phyloP scores from a whole-genome alignment of 1,140 invertebrate genomes.

The Procambarus virginalis region DNA sequence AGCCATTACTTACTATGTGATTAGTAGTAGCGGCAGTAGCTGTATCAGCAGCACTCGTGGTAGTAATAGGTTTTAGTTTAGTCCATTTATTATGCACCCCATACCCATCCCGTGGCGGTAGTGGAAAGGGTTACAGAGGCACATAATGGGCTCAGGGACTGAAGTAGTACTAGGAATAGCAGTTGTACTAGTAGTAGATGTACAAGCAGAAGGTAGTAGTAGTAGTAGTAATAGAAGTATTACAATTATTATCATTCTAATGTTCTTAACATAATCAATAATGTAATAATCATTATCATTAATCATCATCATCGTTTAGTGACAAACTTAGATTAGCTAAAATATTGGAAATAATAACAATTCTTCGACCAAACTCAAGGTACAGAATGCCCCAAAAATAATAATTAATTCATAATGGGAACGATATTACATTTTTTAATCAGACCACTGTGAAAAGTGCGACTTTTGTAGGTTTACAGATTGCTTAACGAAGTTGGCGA shows the following conservation, averaged over 20 bases:
- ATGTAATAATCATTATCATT: neutral
- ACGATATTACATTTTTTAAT: conserved; percentile 37
- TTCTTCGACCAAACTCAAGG: neutral
- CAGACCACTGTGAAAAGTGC: neutral
- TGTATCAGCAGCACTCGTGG: too few species aligned
- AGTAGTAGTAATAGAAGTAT: neutral
- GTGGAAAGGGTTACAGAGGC: too few species aligned
- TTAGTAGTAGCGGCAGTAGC: too few species aligned
- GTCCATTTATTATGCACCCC: too few species aligned
- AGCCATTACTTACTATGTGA: too few species aligned
- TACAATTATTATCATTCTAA: neutral
- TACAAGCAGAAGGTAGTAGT: neutral
- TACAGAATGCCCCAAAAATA: too few species aligned
- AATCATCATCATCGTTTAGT: too few species aligned
- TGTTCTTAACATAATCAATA: too few species aligned
- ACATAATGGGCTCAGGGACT: too few species aligned
- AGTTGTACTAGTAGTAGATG: neutral
- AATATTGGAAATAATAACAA: neutral
- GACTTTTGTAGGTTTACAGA: conserved; percentile 6
- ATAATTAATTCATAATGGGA: neutral
- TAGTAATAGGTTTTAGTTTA: too few species aligned
- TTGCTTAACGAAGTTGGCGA: conserved; percentile 44
- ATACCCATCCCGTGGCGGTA: too few species aligned
- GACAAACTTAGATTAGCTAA: neutral
- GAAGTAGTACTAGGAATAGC: too few species aligned